Evolutionary conservation across 37 sponge, comb jelly and placozoan genomes (phyloP).

Genomic region (Halisarca cf. caerulea): DNA sequence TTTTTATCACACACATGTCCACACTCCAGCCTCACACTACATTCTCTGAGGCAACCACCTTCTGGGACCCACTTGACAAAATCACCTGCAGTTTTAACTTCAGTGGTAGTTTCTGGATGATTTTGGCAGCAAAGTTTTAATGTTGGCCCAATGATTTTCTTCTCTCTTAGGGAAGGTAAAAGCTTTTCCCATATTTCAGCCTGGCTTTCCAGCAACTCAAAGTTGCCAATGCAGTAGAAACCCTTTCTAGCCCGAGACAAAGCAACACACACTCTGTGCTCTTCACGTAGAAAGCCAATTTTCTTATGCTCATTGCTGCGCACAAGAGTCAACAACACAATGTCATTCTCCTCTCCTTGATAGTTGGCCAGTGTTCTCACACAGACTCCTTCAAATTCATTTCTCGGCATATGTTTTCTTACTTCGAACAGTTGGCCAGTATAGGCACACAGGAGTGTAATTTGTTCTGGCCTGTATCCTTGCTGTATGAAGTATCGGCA

Average conservation of each 20-base stretch:
- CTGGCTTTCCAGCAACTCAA: conserved; percentile 52
- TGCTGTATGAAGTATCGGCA: conserved; percentile 44
- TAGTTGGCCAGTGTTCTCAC: conserved; percentile 82
- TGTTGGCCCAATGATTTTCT: conserved; percentile 32
- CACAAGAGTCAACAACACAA: conserved; percentile 84
- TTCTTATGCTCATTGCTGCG: conserved; percentile 64
- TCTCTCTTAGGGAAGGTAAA: conserved; percentile 44
- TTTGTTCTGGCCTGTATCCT: conserved; percentile 60
- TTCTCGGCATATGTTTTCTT: conserved; percentile 37
- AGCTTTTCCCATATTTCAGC: conserved; percentile 68
- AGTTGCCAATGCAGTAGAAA: conserved; percentile 71
- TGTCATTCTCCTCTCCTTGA: conserved; percentile 98
- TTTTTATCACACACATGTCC: conserved; percentile 64
- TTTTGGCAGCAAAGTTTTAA: conserved; percentile 73
- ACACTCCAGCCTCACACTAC: conserved; percentile 61
- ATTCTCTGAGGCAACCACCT: conserved; percentile 72
- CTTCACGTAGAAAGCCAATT: conserved; percentile 74
- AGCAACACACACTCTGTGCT: conserved; percentile 72
- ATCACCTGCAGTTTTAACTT: conserved; percentile 39
- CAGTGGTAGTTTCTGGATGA: conserved; percentile 59
- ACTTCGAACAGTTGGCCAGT: conserved; percentile 78
- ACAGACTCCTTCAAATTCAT: conserved; percentile 63
- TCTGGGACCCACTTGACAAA: conserved; percentile 58
- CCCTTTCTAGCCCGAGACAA: conserved; percentile 76
- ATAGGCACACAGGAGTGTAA: conserved; percentile 87